Percentiles rank a stretch among this genome's conserved stretches.
Evolutionary conservation across 2,113 vertebrate genomes (phyloP).

Genomic region (Zosterops japonicus): DNA sequence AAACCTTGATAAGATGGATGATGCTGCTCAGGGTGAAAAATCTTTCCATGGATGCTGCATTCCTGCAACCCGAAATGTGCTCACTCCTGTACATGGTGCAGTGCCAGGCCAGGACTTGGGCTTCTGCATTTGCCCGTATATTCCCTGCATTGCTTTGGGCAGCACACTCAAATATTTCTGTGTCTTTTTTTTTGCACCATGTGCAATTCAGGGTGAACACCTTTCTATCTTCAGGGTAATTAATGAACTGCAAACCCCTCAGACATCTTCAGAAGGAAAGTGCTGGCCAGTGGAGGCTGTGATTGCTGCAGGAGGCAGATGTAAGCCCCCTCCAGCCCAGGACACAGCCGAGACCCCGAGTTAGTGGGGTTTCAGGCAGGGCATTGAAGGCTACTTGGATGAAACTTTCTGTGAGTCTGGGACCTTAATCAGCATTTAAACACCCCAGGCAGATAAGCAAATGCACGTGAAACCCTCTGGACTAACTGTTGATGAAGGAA

Average conservation of each 20-base stretch:
- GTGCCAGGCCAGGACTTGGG: not conserved
- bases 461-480: not conserved
- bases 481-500: not conserved
- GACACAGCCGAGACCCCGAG: rapidly evolving
- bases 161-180: not conserved
- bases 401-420: not conserved
- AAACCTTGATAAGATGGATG: not conserved
- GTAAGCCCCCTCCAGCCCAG: rapidly evolving
- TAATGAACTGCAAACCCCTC: not conserved
- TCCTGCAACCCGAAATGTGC: not conserved
- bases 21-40: not conserved
- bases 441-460: not conserved
- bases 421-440: not conserved
- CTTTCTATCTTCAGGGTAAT: not conserved
- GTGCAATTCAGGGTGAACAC: not conserved
- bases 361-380: not conserved
- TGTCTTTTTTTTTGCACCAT: too few species aligned
- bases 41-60: not conserved
- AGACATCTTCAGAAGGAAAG: not conserved
- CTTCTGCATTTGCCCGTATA: not conserved
- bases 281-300: not conserved
- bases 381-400: not conserved
- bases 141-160: not conserved
- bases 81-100: rapidly evolving
- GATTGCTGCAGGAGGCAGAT: not conserved